Conservation (phyloP, 1,140 invertebrate species). For the Teleogryllus occipitalis region DNA sequence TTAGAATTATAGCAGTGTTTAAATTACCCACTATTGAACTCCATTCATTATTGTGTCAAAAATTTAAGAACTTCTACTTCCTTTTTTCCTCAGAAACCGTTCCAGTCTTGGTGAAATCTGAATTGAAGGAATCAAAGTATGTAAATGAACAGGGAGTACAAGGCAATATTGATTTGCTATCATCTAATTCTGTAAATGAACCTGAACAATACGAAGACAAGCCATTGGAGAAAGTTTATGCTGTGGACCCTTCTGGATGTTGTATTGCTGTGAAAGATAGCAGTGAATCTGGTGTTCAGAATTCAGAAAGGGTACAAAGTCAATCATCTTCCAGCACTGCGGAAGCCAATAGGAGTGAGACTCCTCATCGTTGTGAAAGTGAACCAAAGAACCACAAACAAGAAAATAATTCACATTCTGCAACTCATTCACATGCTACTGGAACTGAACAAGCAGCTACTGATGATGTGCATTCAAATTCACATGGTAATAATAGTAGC, state of each 20-base stretch:
- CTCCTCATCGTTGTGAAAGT: too few relatives aligned
- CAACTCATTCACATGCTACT: background rate
- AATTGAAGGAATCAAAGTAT: background rate
- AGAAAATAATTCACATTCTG: background rate
- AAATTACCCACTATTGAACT: too few relatives aligned
- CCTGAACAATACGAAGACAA: background rate
- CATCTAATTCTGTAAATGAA: background rate
- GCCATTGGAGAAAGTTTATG: background rate
- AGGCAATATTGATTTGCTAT: background rate
- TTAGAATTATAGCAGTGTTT: too few relatives aligned
- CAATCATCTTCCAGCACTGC: background rate
- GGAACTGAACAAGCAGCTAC: background rate
- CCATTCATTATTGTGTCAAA: too few relatives aligned
- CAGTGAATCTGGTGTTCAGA: background rate
- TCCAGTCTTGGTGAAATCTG: background rate
- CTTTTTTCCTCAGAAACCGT: background rate
- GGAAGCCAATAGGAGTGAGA: too few relatives aligned
- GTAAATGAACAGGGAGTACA: too few relatives aligned
- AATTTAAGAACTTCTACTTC: too few relatives aligned
- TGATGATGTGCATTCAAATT: background rate
- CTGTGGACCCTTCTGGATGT: slow-evolving; percentile 8
- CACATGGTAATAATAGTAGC: background rate
- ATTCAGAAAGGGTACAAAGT: background rate
- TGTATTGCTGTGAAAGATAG: background rate
- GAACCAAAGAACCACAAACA: background rate